A percentile compares a stretch with the other conserved stretches of the same genome.
These are phyloP conservation scores for Lithophane semibrunnea DNA, from an alignment of 2,888 invertebrate genomes.

Conservation along the genomic window DNA sequence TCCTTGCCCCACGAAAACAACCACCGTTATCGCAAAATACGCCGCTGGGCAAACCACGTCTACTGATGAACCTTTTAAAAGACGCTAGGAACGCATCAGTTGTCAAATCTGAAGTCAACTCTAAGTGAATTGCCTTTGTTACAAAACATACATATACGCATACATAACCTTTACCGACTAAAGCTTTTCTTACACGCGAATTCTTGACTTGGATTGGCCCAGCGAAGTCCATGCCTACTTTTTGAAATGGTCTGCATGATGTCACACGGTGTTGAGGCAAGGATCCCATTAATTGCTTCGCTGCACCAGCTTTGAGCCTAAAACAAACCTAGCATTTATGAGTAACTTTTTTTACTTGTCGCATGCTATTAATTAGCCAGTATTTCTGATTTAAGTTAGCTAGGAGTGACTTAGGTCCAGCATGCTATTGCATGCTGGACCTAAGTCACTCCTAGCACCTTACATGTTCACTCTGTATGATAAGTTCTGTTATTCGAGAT, in stretches of 20 bases:
- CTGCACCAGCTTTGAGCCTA: slow-evolving; percentile 2
- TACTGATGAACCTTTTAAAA: too few species aligned
- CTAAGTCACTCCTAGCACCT: too few species aligned
- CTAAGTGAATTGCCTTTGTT: slow-evolving; percentile 10
- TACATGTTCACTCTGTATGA: slow-evolving; percentile 4
- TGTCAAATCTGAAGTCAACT: background rate
- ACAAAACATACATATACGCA: slow-evolving; percentile 6
- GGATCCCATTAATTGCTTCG: background rate
- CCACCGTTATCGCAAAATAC: too few species aligned
- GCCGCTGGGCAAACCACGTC: too few species aligned
- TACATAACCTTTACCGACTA: slow-evolving; percentile 9
- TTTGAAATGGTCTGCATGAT: background rate
- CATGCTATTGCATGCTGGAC: too few species aligned
- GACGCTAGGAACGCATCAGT: too few species aligned
- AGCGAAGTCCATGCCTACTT: background rate
- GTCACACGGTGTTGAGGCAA: slow-evolving; percentile 3
- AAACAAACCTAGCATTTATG: slow-evolving; percentile 4
- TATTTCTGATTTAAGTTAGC: slow-evolving; percentile 10
- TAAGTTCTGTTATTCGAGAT: slow-evolving; percentile 4
- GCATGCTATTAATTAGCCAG: slow-evolving; percentile 11
- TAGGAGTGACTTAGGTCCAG: background rate
- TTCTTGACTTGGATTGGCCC: background rate
- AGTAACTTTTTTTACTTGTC: background rate
- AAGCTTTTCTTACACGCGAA: slow-evolving; percentile 15
- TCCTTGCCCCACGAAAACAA: too few species aligned